These are phyloP conservation scores for Ahaetulla prasina DNA, from an alignment of 2,113 vertebrate species.

Conservation along the genomic window DNA sequence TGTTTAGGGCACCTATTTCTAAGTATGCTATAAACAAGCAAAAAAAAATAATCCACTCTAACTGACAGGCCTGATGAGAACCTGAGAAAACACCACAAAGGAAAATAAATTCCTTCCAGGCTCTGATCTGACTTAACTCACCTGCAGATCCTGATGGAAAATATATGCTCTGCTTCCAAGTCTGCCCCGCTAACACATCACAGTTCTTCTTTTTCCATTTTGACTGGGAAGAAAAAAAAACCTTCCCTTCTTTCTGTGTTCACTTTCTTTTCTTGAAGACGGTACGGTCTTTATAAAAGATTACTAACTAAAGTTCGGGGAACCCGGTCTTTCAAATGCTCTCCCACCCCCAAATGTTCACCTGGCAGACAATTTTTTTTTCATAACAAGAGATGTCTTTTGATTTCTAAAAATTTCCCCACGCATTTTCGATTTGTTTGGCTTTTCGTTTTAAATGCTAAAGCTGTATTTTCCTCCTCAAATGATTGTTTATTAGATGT, in stretches of 20 bases:
- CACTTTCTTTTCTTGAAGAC: neutral
- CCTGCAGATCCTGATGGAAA: neutral
- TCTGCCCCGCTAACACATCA: neutral
- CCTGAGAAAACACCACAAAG: neutral
- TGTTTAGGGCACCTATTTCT: conserved; percentile 3
- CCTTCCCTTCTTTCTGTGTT: neutral
- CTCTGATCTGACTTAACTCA: neutral
- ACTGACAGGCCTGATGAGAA: neutral
- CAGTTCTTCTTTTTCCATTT: neutral
- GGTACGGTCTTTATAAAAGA: no score
- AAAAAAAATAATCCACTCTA: neutral
- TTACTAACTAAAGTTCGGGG: neutral
- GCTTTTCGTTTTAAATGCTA: neutral
- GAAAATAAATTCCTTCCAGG: neutral
- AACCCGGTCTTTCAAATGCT: neutral
- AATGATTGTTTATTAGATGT: neutral
- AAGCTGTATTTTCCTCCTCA: neutral
- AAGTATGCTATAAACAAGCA: neutral
- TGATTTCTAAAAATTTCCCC: neutral
- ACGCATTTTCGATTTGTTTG: neutral
- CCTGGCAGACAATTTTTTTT: neutral
- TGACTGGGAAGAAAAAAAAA: neutral
- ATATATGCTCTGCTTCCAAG: neutral
- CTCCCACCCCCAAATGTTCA: neutral
- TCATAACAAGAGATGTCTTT: neutral